Evolutionary conservation across 2,113 vertebrate genomes (phyloP), one percentile per base, ranked within the genome.

Genomic region (Sisor rabdophorus): DNA sequence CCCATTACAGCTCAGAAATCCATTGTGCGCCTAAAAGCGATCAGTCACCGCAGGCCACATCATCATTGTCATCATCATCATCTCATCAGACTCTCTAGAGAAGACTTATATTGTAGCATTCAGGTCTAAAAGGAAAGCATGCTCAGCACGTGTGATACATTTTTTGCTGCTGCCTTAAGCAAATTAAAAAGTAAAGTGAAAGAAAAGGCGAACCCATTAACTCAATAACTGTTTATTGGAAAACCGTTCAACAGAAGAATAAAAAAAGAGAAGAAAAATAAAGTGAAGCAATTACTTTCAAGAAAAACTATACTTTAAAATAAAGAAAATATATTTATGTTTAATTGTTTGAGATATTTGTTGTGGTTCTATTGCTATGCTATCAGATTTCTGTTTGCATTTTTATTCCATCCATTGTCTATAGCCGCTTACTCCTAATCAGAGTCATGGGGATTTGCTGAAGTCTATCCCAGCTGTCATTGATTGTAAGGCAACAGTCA

Each of bases 1-100:
- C 68, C 67, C 72, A 72, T 83, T 78, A 75, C 61, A 40, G 50
- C 53, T 48, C 69, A 79, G 73, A 78, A 69, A 75, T 65, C 24
- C 61, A 67, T 67, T 78, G 65, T 59, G 61, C 17, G 69, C 73
- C 59, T 64, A 61, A 53, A 36, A 47, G 26, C 3, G 30, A 12
- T 77, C 50, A 56, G 26, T 81, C 72, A 71, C 50, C 26, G 52
- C 28, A 71, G 59, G 30, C 55, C 44, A 58, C 67, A 53, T 59
- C 56, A 22, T 47, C 36, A 17, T 53, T 15, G 26, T 53, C 50
- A 16, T 52, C 50, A 52, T 52, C 50, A 52, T 52, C 47, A 52
- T 52, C 65, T 53, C 19, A 64, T 60, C 19, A 64, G 50, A 30
- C 54, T 56, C 58, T 55, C 48, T 52, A 30, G n/a, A 16, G 36